Percentiles rank a stretch among this genome's conserved stretches.
These are phyloP conservation scores for Drosophila siamana DNA, from an alignment of 2,888 invertebrate genomes.

Conservation along the genomic window DNA sequence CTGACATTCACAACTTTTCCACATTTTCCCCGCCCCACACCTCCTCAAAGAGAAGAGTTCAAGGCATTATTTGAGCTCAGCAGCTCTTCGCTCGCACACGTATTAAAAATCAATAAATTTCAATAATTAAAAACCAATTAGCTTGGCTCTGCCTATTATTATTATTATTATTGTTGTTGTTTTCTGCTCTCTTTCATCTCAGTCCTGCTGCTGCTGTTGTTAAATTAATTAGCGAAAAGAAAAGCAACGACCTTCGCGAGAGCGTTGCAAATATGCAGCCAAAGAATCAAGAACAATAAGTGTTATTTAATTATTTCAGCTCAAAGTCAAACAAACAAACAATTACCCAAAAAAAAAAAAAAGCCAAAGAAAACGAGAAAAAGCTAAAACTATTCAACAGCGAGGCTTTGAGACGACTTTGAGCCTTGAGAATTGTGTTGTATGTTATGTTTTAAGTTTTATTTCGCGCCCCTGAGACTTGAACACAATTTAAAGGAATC, in stretches of 20 bases:
- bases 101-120: constrained; percentile 73
- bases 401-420: too few species aligned
- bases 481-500: too few species aligned
- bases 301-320: constrained; percentile 34
- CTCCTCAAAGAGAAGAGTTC: too few species aligned
- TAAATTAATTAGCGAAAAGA: constrained; percentile 52
- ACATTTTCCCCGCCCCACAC: constrained; percentile 1
- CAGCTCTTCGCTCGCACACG: constrained; percentile 48
- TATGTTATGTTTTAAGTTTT: too few species aligned
- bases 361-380: too few species aligned
- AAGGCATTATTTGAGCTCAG: constrained; percentile 56
- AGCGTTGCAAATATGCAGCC: constrained; percentile 46
- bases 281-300: constrained; percentile 46
- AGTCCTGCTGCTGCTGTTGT: constrained; percentile 11
- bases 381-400: background rate
- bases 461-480: too few species aligned
- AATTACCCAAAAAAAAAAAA: too few species aligned
- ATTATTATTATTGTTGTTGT: too few species aligned
- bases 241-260: constrained; percentile 36
- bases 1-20: constrained; percentile 18
- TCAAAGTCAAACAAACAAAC: constrained; percentile 10
- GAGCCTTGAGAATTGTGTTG: too few species aligned
- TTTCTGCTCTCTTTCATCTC: too few species aligned
- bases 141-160: constrained; percentile 39
- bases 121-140: constrained; percentile 72